Percentiles rank a stretch among this genome's conserved stretches.
Evolutionary conservation across 2,113 vertebrate genomes (phyloP).

Genomic region (Clupea harengus): DNA sequence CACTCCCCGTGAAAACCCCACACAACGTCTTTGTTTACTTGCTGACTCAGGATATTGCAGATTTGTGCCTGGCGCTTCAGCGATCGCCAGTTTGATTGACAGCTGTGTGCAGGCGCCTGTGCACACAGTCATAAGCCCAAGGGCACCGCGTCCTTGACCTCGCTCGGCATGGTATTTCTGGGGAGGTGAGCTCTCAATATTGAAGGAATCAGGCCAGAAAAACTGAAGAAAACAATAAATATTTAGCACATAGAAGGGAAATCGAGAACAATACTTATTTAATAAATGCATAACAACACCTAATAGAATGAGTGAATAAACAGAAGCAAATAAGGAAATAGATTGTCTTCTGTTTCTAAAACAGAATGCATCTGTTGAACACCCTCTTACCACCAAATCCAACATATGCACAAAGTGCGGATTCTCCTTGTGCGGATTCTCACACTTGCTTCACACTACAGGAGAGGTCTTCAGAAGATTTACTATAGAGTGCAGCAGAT

Average conservation of each 20-base stretch:
- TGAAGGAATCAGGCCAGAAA: background rate
- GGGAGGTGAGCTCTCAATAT: background rate
- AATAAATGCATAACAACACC: background rate
- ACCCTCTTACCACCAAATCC: background rate
- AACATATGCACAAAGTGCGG: background rate
- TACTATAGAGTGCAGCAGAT: background rate
- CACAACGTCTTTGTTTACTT: slow-evolving; percentile 60
- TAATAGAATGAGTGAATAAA: background rate
- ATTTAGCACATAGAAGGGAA: background rate
- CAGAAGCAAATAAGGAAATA: no score
- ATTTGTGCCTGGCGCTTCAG: slow-evolving; percentile 61
- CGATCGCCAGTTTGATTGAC: slow-evolving; percentile 66
- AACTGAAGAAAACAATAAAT: background rate
- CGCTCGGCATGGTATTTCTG: background rate
- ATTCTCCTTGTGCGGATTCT: background rate
- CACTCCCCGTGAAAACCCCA: slow-evolving; percentile 50
- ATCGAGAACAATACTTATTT: no score
- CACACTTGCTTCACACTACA: background rate
- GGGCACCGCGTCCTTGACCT: slow-evolving; percentile 70
- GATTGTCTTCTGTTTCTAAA: no score
- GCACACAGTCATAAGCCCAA: slow-evolving; percentile 57
- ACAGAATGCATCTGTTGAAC: no score
- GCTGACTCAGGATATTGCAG: slow-evolving; percentile 72
- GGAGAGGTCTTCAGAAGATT: background rate
- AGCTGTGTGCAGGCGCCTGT: slow-evolving; percentile 61